phyloP scores from a whole-genome alignment of 2,888 invertebrate species.

The Heliconius erato region DNA sequence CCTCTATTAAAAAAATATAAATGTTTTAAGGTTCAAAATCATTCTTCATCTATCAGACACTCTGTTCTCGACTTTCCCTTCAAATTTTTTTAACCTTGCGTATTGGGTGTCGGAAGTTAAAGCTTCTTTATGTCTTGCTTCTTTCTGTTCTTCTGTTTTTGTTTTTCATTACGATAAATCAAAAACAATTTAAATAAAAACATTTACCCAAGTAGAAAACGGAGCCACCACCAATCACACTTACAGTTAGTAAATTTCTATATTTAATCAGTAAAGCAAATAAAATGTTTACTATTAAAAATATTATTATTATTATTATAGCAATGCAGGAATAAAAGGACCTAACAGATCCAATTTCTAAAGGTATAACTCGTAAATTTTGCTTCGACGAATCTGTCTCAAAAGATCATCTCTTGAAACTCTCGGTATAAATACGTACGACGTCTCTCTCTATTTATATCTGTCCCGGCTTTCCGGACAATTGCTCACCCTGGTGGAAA shows the following conservation, averaged over 20 bases:
- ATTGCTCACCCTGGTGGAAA: slow-evolving; percentile 29
- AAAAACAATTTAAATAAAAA: neutral
- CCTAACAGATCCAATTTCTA: neutral
- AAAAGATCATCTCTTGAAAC: slow-evolving; percentile 32
- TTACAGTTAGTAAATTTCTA: neutral
- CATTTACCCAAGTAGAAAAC: neutral
- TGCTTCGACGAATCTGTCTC: slow-evolving; percentile 39
- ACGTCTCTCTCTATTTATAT: slow-evolving; percentile 25
- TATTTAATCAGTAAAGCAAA: neutral
- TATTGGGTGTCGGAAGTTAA: no score
- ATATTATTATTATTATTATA: neutral
- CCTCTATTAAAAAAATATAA: no score
- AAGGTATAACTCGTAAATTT: slow-evolving; percentile 32
- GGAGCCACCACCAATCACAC: neutral
- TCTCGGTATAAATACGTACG: slow-evolving; percentile 24
- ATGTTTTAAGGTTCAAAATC: neutral
- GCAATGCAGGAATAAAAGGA: neutral
- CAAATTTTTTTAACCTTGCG: no score
- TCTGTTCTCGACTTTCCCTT: no score
- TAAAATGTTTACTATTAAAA: neutral
- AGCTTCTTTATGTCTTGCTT: no score
- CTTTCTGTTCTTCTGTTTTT: no score
- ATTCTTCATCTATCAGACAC: no score
- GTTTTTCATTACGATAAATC: neutral
- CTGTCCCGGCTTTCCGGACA: slow-evolving; percentile 14